phyloP scores from a whole-genome alignment of 2,888 invertebrate species.

The Eupithecia tripunctaria region DNA sequence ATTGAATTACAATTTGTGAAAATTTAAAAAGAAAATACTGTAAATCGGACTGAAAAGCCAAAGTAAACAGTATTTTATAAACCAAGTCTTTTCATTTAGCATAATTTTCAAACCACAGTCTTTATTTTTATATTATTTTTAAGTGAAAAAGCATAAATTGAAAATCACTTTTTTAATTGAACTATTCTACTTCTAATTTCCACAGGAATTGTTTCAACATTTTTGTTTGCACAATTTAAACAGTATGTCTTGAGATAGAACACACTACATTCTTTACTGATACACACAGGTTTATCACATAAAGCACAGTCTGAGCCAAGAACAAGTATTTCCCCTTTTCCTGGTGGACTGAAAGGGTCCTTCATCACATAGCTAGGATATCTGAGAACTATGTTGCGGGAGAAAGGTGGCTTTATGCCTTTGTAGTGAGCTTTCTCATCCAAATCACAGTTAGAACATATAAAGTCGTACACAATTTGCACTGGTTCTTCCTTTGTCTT shows the following conservation, averaged over 20 bases:
- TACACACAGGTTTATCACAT: slow-evolving; percentile 89
- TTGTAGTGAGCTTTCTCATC: slow-evolving; percentile 90
- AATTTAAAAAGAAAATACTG: slow-evolving; percentile 75
- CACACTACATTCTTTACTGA: slow-evolving; percentile 89
- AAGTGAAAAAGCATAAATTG: not conserved
- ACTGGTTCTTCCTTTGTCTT: slow-evolving; percentile 58
- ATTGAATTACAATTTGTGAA: slow-evolving; percentile 77
- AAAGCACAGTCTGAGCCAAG: slow-evolving; percentile 90
- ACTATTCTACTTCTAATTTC: slow-evolving; percentile 87
- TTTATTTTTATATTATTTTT: not conserved
- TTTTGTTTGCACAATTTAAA: slow-evolving; percentile 86
- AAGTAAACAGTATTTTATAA: slow-evolving; percentile 84
- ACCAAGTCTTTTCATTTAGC: slow-evolving; percentile 53
- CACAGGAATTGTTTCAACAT: slow-evolving; percentile 86
- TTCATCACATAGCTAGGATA: slow-evolving; percentile 92
- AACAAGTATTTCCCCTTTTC: slow-evolving; percentile 89
- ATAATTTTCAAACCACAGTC: not conserved
- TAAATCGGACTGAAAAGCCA: slow-evolving; percentile 83
- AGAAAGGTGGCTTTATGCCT: slow-evolving; percentile 90
- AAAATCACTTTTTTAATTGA: slow-evolving; percentile 54
- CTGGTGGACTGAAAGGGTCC: slow-evolving; percentile 92
- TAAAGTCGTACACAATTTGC: slow-evolving; percentile 77
- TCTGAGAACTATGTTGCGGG: slow-evolving; percentile 86
- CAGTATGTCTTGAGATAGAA: slow-evolving; percentile 92
- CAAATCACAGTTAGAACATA: slow-evolving; percentile 87